A percentile compares a stretch with the other conserved stretches of the same genome.
Conservation (phyloP, 2,113 vertebrate species). For the Anoplopoma fimbria region DNA sequence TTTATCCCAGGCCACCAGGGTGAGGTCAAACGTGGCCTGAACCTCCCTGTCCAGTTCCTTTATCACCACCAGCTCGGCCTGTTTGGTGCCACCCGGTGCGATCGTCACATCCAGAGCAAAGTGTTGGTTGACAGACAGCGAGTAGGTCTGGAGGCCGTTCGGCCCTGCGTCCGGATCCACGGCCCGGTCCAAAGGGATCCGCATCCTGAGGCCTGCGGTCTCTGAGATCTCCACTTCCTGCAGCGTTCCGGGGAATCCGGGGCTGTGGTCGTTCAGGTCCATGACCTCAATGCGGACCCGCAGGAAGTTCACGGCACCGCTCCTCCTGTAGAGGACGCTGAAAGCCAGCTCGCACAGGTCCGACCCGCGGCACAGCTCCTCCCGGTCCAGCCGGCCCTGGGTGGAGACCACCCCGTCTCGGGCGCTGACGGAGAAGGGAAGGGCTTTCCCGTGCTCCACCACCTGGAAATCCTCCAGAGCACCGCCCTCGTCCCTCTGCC, state of each 20-base stretch:
- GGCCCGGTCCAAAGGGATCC: slow-evolving; percentile 92
- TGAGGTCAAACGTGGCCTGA: slow-evolving; percentile 86
- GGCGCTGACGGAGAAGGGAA: slow-evolving; percentile 84
- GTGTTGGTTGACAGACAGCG: slow-evolving; percentile 88
- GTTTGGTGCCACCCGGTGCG: slow-evolving; percentile 84
- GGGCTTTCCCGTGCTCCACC: slow-evolving; percentile 84
- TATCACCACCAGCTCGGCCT: slow-evolving; percentile 88
- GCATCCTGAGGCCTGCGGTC: slow-evolving; percentile 84
- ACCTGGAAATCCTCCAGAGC: slow-evolving; percentile 86
- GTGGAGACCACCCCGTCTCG: slow-evolving; percentile 88
- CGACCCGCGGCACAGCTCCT: slow-evolving; percentile 87
- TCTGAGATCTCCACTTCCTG: slow-evolving; percentile 95
- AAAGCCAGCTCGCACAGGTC: slow-evolving; percentile 90
- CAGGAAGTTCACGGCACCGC: slow-evolving; percentile 79
- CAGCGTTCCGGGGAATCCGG: slow-evolving; percentile 84
- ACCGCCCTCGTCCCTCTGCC: slow-evolving; percentile 74
- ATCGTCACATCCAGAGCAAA: slow-evolving; percentile 88
- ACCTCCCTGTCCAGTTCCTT: slow-evolving; percentile 92
- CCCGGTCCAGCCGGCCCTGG: slow-evolving; percentile 87
- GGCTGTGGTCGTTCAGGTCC: slow-evolving; percentile 93
- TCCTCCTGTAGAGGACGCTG: slow-evolving; percentile 86
- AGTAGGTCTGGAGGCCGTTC: slow-evolving; percentile 88
- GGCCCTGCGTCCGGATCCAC: slow-evolving; percentile 87
- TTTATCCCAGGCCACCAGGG: slow-evolving; percentile 88
- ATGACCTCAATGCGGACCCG: slow-evolving; percentile 90